A percentile compares a stretch with the other conserved stretches of the same genome.
Evolutionary conservation across 2,113 vertebrate genomes (phyloP).

Genomic region (Nothobranchius furzeri): DNA sequence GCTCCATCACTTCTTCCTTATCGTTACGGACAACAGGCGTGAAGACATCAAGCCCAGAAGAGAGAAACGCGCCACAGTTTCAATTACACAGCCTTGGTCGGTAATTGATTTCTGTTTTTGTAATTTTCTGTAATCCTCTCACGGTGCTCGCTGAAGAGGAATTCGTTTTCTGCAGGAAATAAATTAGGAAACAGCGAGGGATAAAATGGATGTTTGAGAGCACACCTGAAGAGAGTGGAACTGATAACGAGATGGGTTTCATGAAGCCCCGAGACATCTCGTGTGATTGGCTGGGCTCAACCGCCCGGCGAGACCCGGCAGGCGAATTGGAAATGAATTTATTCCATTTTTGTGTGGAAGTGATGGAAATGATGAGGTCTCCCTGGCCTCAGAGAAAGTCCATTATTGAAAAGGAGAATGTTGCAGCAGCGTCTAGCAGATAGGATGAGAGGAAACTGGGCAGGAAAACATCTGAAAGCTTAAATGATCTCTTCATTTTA

Average conservation of each 20-base stretch:
- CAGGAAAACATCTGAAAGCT: slow-evolving; percentile 24
- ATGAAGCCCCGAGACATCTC: slow-evolving; percentile 27
- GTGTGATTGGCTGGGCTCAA: slow-evolving; percentile 57
- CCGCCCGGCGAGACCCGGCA: slow-evolving; percentile 38
- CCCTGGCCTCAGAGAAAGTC: slow-evolving; percentile 48
- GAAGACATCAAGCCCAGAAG: slow-evolving; percentile 41
- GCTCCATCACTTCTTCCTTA: slow-evolving; percentile 34
- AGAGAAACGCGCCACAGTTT: slow-evolving; percentile 25
- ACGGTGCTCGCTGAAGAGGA: slow-evolving; percentile 46
- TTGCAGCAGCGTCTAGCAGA: slow-evolving; percentile 17
- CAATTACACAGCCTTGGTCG: slow-evolving; percentile 42
- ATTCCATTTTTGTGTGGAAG: slow-evolving; percentile 61
- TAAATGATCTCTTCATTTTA: slow-evolving; percentile 21
- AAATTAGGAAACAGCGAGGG: slow-evolving; percentile 48
- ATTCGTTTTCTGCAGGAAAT: slow-evolving; percentile 69
- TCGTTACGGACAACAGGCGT: slow-evolving; percentile 37
- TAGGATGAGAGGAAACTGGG: not conserved
- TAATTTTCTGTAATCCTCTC: slow-evolving; percentile 68
- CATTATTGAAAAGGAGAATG: slow-evolving; percentile 43
- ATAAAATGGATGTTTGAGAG: slow-evolving; percentile 67
- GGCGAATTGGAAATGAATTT: slow-evolving; percentile 47
- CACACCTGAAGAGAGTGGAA: slow-evolving; percentile 57
- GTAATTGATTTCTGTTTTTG: slow-evolving; percentile 65
- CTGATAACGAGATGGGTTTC: slow-evolving; percentile 57
- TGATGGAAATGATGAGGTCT: slow-evolving; percentile 58